Conservation (phyloP, 2,797 vertebrate genomes). For the Erithacus rubecula region DNA sequence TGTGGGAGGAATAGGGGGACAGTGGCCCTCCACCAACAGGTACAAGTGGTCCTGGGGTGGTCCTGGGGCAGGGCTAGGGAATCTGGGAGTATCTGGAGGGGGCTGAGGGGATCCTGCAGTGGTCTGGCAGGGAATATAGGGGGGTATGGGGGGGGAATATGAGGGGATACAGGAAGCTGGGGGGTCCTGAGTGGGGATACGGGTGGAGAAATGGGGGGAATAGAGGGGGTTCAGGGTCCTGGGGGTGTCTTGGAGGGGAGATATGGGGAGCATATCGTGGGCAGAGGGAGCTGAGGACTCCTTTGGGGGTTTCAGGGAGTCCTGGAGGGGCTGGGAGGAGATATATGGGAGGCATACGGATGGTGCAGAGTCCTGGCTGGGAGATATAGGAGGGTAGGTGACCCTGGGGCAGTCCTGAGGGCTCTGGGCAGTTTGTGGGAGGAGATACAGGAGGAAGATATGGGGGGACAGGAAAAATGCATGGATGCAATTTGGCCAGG, state of each 20-base stretch:
- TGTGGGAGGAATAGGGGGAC: too few species aligned
- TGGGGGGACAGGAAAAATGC: background rate
- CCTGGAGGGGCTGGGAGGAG: background rate
- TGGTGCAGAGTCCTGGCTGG: background rate
- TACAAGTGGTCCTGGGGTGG: too few species aligned
- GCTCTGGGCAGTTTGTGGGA: too few species aligned
- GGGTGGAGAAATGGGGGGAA: background rate
- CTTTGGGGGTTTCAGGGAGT: background rate
- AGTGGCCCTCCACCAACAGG: too few species aligned
- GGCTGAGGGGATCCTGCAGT: background rate
- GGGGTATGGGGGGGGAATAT: background rate
- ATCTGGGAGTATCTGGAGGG: too few species aligned
- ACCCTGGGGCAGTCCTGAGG: too few species aligned
- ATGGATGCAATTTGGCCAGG: too few species aligned
- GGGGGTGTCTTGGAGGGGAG: background rate
- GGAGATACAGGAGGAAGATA: too few species aligned
- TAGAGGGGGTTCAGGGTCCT: background rate
- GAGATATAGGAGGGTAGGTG: background rate
- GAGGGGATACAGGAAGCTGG: too few species aligned
- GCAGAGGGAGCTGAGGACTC: background rate
- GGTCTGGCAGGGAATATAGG: background rate
- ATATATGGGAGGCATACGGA: background rate
- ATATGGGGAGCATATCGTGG: too few species aligned
- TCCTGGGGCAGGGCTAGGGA: too few species aligned
- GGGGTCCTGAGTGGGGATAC: too few species aligned